Evolutionary conservation across 1,140 invertebrate genomes (phyloP), one percentile per base, ranked within the genome.

Genomic region (Ephestia elutella): DNA sequence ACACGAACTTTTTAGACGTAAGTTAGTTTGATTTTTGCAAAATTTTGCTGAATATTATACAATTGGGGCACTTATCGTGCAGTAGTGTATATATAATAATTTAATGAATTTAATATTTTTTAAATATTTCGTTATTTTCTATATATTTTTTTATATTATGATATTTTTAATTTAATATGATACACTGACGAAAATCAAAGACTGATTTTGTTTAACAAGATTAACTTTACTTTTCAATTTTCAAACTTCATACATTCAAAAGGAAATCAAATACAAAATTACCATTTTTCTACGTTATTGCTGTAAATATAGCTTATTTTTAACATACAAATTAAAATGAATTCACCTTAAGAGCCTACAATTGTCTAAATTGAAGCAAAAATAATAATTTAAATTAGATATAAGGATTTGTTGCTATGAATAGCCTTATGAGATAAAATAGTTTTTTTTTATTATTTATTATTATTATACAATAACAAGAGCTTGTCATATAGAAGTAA

Each of bases 401-500:
- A 20, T 44, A 15, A 15, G 15, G 5, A 44, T 44, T 44, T 21
- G 49, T 53, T 53, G 50, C 50, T 53, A 53, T 25, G 13, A 25
- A 53, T 53, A 53, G 50, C 50, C 50, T 53, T 25, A 53, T 25
- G 11, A 53, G 21, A 10, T 44, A 44, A 15, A 44, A 44, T 25
- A 50, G 2, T 25, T 5, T 1, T 53, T 53, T 53, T 13, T 25
- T 53, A 53, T 62, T 48, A 57, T 32, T 66, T 53, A 58, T 49
- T 51, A 58, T 32, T 32, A 32, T 58, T 57, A 65, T 54, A 63
- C 67, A 75, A 75, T 72, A 73, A 75, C 70, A 72, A 71, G 82
- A 86, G 82, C 82, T 86, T 86, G 79, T 86, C 79, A 79, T 80
- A 56, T 79, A 82, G 78, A 59, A 17, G 25, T 80, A 78, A 78